phyloP scores from a whole-genome alignment of 2,797 vertebrate species.

The Melanotaenia pygmaea region DNA sequence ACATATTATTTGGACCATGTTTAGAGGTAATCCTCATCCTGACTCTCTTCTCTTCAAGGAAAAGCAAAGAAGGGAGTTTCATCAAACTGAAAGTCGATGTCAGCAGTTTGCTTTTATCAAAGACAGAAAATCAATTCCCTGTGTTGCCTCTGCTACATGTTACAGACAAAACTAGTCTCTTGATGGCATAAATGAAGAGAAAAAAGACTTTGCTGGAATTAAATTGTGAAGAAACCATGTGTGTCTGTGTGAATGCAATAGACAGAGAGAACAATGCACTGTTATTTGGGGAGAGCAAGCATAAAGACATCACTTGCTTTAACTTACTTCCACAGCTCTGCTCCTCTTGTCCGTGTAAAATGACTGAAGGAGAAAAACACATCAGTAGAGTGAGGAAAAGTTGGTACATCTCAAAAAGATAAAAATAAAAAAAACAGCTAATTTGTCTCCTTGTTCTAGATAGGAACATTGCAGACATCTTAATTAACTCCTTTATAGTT shows the following conservation, averaged over 20 bases:
- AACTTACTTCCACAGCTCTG: conserved; percentile 89
- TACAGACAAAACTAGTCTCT: not conserved
- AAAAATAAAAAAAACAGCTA: conserved; percentile 16
- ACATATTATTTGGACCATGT: not conserved
- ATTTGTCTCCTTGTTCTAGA: conserved; percentile 29
- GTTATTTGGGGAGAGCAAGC: not conserved
- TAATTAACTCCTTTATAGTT: conserved; percentile 47
- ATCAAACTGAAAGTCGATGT: conserved; percentile 1
- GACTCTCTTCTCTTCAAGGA: not conserved
- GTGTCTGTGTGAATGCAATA: not conserved
- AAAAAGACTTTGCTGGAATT: conserved; percentile 11
- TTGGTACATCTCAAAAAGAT: conserved; percentile 19
- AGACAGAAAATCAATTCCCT: not conserved
- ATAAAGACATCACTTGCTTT: conserved; percentile 6
- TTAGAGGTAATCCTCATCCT: not conserved
- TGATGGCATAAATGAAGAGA: not conserved
- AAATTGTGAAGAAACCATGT: not conserved
- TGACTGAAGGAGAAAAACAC: conserved; percentile 78
- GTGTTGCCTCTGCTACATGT: not conserved
- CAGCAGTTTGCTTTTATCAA: not conserved
- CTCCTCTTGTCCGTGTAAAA: conserved; percentile 89
- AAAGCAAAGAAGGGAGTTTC: not conserved
- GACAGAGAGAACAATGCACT: not conserved
- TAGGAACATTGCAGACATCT: conserved; percentile 34
- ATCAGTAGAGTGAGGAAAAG: conserved; percentile 4